These are phyloP conservation scores for Oplegnathus fasciatus DNA, from an alignment of 2,113 vertebrate genomes.

Conservation along the genomic window DNA sequence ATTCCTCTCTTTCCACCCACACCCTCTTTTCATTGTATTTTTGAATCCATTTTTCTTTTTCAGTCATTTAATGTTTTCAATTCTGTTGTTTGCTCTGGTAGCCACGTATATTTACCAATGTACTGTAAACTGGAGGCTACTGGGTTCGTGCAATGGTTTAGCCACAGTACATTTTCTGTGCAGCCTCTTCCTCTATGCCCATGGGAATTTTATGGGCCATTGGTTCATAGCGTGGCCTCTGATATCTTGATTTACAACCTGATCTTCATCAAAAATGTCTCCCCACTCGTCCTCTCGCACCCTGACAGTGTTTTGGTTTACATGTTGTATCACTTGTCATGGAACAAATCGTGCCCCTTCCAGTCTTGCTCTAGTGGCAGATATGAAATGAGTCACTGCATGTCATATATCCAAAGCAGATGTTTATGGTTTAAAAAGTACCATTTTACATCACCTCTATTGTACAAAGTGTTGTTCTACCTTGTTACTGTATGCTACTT, in stretches of 20 bases:
- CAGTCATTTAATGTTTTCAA: slow-evolving; percentile 77
- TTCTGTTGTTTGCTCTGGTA: slow-evolving; percentile 67
- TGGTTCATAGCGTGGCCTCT: slow-evolving; percentile 58
- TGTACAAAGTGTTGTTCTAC: slow-evolving; percentile 20
- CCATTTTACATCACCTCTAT: slow-evolving; percentile 8
- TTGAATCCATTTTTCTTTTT: slow-evolving; percentile 67
- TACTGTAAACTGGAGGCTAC: slow-evolving; percentile 37
- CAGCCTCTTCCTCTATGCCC: slow-evolving; percentile 10
- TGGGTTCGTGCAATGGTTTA: slow-evolving; percentile 14
- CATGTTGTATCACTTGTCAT: slow-evolving; percentile 23
- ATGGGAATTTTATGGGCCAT: slow-evolving; percentile 51
- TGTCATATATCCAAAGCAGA: slow-evolving; percentile 35
- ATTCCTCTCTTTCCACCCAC: slow-evolving; percentile 85
- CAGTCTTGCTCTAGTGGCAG: slow-evolving; percentile 30
- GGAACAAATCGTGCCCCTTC: slow-evolving; percentile 46
- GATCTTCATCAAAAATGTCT: slow-evolving; percentile 43
- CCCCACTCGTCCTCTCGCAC: slow-evolving; percentile 10
- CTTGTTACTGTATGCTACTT: slow-evolving; percentile 25
- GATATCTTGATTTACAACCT: slow-evolving; percentile 62
- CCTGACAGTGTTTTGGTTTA: slow-evolving; percentile 24
- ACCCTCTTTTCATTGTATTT: slow-evolving; percentile 83
- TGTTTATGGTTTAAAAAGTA: slow-evolving; percentile 17
- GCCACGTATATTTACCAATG: slow-evolving; percentile 53
- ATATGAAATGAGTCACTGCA: slow-evolving; percentile 36
- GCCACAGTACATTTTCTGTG: background rate